phyloP scores from a whole-genome alignment of 2,797 vertebrate species.

The Phrynocephalus forsythii region DNA sequence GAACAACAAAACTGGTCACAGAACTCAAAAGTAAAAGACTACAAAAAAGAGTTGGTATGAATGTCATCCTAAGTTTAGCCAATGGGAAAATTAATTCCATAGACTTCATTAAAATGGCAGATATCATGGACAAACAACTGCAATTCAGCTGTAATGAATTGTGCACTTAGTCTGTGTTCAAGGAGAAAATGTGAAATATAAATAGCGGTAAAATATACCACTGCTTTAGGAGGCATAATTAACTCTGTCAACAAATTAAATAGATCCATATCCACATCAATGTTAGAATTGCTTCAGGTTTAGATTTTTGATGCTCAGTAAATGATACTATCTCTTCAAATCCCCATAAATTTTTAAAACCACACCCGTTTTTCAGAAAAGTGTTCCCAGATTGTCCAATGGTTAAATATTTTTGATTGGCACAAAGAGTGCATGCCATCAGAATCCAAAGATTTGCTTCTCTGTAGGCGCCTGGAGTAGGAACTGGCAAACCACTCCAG shows the following conservation, averaged over 20 bases:
- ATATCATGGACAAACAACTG: background rate
- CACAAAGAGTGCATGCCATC: background rate
- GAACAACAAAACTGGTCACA: background rate
- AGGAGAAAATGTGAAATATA: no score
- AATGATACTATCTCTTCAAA: slow-evolving; percentile 35
- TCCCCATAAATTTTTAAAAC: background rate
- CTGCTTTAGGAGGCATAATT: slow-evolving; percentile 17
- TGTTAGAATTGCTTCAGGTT: slow-evolving; percentile 39
- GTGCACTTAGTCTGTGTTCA: no score
- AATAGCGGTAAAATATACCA: background rate
- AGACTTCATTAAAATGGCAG: background rate
- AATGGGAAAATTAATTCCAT: background rate
- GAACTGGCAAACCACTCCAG: no score
- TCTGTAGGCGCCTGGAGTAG: background rate
- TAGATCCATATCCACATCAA: background rate
- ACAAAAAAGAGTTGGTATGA: background rate
- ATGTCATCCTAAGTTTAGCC: background rate
- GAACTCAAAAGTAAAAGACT: background rate
- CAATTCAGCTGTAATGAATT: background rate
- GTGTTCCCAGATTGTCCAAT: slow-evolving; percentile 13
- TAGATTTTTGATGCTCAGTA: no score
- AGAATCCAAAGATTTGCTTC: slow-evolving; percentile 21
- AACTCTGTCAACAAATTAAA: slow-evolving; percentile 44
- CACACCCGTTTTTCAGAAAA: slow-evolving; percentile 32
- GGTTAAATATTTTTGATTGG: slow-evolving; percentile 19